Evolutionary conservation across 1,140 invertebrate species (phyloP).

Genomic region (Nixonia krombeini): DNA sequence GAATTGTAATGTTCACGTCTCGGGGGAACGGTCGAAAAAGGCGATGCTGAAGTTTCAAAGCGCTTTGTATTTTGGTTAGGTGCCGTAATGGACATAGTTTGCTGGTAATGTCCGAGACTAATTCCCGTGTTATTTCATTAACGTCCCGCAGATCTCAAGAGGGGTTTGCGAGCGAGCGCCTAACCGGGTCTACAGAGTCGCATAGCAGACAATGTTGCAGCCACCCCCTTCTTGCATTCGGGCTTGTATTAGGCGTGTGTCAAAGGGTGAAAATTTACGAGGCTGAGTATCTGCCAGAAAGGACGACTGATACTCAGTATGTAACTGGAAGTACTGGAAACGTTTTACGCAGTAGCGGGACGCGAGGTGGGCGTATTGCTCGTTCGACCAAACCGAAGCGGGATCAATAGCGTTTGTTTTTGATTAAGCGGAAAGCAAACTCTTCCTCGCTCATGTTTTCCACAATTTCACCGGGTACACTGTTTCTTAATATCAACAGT

Average conservation of each 20-base stretch:
- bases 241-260: slow-evolving; percentile 64
- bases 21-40: neutral
- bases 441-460: no score
- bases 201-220: slow-evolving; percentile 25
- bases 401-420: slow-evolving; percentile 43
- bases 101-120: slow-evolving; percentile 73
- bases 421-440: slow-evolving; percentile 32
- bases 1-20: neutral
- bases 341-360: slow-evolving; percentile 42
- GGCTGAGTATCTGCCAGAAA: slow-evolving; percentile 53
- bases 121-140: slow-evolving; percentile 74
- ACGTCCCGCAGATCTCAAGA: slow-evolving; percentile 66
- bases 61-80: slow-evolving; percentile 47
- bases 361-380: neutral
- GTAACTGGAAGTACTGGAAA: slow-evolving; percentile 52
- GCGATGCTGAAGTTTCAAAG: slow-evolving; percentile 23
- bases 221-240: slow-evolving; percentile 35
- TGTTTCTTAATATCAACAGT: no score
- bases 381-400: slow-evolving; percentile 1
- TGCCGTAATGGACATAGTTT: slow-evolving; percentile 72
- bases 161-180: slow-evolving; percentile 49
- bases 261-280: slow-evolving; percentile 71
- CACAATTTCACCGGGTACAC: no score
- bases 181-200: slow-evolving; percentile 43
- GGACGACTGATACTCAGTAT: slow-evolving; percentile 59